Percentiles rank a stretch among this genome's conserved stretches.
These are phyloP conservation scores for Dolichoris vasculosae DNA, from an alignment of 1,140 invertebrate species.

Conservation along the genomic window DNA sequence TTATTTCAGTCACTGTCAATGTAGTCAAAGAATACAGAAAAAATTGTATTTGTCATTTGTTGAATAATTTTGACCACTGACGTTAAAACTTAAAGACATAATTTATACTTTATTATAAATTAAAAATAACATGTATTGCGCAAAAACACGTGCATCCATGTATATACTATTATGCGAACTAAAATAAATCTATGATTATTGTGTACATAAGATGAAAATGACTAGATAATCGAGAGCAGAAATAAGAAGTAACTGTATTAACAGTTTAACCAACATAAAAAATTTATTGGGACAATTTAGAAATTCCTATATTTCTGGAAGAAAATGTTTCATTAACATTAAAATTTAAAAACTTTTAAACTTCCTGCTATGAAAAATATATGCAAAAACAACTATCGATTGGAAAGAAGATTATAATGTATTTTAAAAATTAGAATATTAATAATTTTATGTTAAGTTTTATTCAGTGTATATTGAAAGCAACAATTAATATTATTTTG, in stretches of 20 bases:
- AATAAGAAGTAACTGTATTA: neutral
- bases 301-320: too few relatives aligned
- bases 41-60: constrained; percentile 16
- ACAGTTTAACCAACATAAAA: neutral
- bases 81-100: neutral
- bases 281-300: neutral
- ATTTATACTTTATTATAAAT: constrained; percentile 3
- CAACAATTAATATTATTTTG: neutral
- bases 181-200: neutral
- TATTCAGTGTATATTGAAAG: too few relatives aligned
- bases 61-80: neutral
- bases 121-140: neutral
- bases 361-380: too few relatives aligned
- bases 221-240: neutral
- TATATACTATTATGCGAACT: neutral
- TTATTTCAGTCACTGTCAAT: neutral
- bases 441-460: too few relatives aligned
- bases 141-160: neutral
- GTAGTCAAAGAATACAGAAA: neutral
- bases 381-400: too few relatives aligned
- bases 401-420: too few relatives aligned
- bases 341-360: too few relatives aligned
- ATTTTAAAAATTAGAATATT: too few relatives aligned
- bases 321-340: too few relatives aligned
- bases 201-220: neutral